Evolutionary conservation across 2,113 vertebrate species (phyloP), one percentile per base, ranked within the genome.

Genomic region (Scomber japonicus): DNA sequence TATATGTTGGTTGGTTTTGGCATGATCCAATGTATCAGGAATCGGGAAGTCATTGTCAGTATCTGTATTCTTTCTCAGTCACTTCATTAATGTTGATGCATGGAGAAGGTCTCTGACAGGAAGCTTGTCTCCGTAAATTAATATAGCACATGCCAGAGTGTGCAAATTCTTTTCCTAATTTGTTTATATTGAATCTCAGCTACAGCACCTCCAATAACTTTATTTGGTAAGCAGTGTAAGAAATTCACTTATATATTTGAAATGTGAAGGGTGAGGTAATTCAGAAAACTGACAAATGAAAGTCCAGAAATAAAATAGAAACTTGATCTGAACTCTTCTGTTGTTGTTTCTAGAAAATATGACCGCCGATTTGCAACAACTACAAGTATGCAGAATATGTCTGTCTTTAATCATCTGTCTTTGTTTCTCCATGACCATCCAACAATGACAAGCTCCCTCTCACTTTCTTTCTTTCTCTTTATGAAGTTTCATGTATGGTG

Each of bases 401-500:
- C 27, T 62, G 12, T 11, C 17, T 66, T 49, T 15, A 14, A 46
- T 19, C 17, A 40, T 51, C 16, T 40, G 15, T 11, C 30, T 11
- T 72, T 66, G 4, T n/a, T 21, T 21, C 17, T 17, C 9, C 3
- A 15, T 6, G 13, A 45, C 16, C 15, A 21, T 11, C 8, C 16
- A 11, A 46, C 21, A 48, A 46, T 7, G 15, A 31, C 35, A 45
- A 5, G 0, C 2, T 40, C 12, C 30, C 19, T 14, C 24, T 31
- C 35, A 10, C 17, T 15, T 59, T 51, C n/a, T 60, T 24, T 62
- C 46, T 57, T 30, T 65, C 31, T 71, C 63, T 21, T 78, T 73
- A n/a, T 80, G 19, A 94, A 99, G 98, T 94, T 99, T 99, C 92
- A 99, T 99, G 98, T 99, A 98, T 44, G 98, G 98, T 65, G 98